These are phyloP conservation scores for Drosophila nigrodunni DNA, from an alignment of 1,140 invertebrate species.

Conservation along the genomic window DNA sequence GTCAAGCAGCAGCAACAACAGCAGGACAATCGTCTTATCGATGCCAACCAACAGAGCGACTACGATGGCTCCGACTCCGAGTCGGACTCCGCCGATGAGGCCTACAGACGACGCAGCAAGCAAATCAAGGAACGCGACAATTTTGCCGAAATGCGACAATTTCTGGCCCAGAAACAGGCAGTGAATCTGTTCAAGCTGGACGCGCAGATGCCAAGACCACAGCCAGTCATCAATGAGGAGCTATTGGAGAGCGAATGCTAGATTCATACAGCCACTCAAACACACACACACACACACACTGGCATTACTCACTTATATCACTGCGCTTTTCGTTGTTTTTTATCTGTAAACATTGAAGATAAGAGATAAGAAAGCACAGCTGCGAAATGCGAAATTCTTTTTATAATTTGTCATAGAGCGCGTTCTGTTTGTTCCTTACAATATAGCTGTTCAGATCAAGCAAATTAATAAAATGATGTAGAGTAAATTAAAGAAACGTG, in stretches of 20 bases:
- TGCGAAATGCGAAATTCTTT: slow-evolving; percentile 17
- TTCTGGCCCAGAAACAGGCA: slow-evolving; percentile 76
- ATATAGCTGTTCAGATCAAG: neutral
- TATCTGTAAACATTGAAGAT: slow-evolving; percentile 32
- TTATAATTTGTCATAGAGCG: slow-evolving; percentile 26
- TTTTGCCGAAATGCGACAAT: slow-evolving; percentile 83
- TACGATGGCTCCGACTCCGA: slow-evolving; percentile 43
- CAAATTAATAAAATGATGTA: too few species aligned
- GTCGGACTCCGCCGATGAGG: slow-evolving; percentile 66
- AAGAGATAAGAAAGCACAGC: slow-evolving; percentile 49
- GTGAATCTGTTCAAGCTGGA: slow-evolving; percentile 75
- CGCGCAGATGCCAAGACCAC: slow-evolving; percentile 31
- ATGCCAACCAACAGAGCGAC: slow-evolving; percentile 21
- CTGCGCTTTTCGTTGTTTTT: slow-evolving; percentile 13
- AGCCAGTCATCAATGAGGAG: slow-evolving; percentile 58
- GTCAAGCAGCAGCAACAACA: slow-evolving; percentile 32
- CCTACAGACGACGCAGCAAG: slow-evolving; percentile 59
- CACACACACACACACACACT: neutral
- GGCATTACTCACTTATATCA: slow-evolving; percentile 29
- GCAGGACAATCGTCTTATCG: slow-evolving; percentile 61
- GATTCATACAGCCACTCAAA: neutral
- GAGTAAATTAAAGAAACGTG: neutral
- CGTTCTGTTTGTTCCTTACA: slow-evolving; percentile 27
- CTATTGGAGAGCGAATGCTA: slow-evolving; percentile 82
- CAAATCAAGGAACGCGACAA: slow-evolving; percentile 79